Evolutionary conservation across 2,888 invertebrate species (phyloP).

Genomic region (Torymus tubicola): DNA sequence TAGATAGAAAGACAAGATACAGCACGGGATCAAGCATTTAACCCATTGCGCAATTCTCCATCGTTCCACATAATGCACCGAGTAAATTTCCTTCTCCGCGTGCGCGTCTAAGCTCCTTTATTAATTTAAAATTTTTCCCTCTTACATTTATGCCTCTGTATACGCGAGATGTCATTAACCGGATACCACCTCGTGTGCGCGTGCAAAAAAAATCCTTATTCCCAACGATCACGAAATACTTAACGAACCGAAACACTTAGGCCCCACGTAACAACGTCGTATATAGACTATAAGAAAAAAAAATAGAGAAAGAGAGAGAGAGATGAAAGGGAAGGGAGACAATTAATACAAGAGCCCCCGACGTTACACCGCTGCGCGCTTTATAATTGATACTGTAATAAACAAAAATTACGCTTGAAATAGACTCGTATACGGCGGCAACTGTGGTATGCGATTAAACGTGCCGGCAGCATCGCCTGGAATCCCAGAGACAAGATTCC

Average conservation of each 20-base stretch:
- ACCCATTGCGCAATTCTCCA: conserved; percentile 25
- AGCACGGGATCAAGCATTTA: neutral
- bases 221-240: conserved; percentile 15
- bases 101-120: no score
- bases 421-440: conserved; percentile 7
- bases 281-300: no score
- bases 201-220: conserved; percentile 17
- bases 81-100: neutral
- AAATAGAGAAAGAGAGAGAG: no score
- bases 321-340: neutral
- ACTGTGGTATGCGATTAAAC: neutral
- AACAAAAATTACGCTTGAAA: conserved; percentile 47
- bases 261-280: no score
- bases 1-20: neutral
- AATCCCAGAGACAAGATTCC: conserved; percentile 47
- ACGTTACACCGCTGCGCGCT: neutral
- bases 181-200: neutral
- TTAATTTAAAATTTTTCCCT: no score
- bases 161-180: neutral
- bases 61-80: conserved; percentile 8
- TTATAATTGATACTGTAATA: conserved; percentile 44
- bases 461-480: neutral
- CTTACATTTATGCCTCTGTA: no score
- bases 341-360: conserved; percentile 21
- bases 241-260: conserved; percentile 22